Evolutionary conservation across 2,888 invertebrate genomes (phyloP), one percentile per base, ranked within the genome.

Genomic region (Agonum fuliginosum): DNA sequence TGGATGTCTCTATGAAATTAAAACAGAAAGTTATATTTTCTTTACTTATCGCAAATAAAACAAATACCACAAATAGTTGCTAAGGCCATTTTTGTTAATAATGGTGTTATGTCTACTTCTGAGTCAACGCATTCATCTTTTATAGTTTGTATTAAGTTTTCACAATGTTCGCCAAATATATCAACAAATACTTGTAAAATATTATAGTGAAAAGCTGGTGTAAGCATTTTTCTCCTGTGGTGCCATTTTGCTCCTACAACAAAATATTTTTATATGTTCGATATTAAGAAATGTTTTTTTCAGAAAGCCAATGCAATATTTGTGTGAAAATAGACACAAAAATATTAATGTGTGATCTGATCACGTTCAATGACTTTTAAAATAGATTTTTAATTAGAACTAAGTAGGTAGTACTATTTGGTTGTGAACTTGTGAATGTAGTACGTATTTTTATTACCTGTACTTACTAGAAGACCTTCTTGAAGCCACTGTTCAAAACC

Each of bases 1-100:
- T 92, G 0, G 94, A 93, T 19, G 91, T 90, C 88, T 91, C 90
- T 54, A 24, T 22, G 24, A 54, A 22, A n/a, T n/a, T n/a, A n/a
- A n/a, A n/a, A n/a, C n/a, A n/a, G n/a, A n/a, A n/a, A n/a, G n/a
- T n/a, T n/a, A n/a, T n/a, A n/a, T n/a, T n/a, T n/a, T n/a, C n/a
- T n/a, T n/a, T n/a, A n/a, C n/a, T n/a, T n/a, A n/a, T n/a, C n/a
- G n/a, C n/a, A n/a, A n/a, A n/a, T n/a, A n/a, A n/a, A n/a, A n/a
- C n/a, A n/a, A 30, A 5, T 30, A 54, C 54, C 54, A 54, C 54
- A 54, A 22, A 54, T 54, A 22, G 54, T 54, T n/a, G 6, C n/a
- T 10, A 54, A 54, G 2, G 54, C 24, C n/a, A 4, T 3, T 3
- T 54, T 12, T 3, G 54, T 24, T 24, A 54, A 22, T 8, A 54